phyloP scores from a whole-genome alignment of 2,797 vertebrate species.

The Eutrigla gurnardus region DNA sequence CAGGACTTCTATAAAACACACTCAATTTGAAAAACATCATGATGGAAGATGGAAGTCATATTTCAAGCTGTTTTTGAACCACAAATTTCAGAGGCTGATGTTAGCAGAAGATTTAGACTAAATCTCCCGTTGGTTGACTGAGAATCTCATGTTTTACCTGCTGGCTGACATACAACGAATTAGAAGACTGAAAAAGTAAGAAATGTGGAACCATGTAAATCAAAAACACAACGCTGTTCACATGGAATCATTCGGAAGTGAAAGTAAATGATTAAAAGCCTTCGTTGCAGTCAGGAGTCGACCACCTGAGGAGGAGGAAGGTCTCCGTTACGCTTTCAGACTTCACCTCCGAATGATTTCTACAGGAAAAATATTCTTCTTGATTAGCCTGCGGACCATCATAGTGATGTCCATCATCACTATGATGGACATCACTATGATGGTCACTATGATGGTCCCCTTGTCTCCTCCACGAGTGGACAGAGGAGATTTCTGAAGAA shows the following conservation, averaged over 20 bases:
- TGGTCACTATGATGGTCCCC: background rate
- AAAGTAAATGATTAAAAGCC: conserved; percentile 5
- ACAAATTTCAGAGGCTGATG: background rate
- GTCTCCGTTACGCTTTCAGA: background rate
- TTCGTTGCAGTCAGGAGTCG: background rate
- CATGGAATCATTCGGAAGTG: background rate
- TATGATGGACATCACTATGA: background rate
- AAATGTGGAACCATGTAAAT: background rate
- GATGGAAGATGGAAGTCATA: conserved; percentile 27
- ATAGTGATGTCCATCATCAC: too few species aligned
- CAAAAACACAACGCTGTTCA: too few species aligned
- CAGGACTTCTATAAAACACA: conserved; percentile 18
- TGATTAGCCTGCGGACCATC: conserved; percentile 24
- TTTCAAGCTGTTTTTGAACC: conserved; percentile 2
- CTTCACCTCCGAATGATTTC: conserved; percentile 8
- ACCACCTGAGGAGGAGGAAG: background rate
- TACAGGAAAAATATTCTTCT: background rate
- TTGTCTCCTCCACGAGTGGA: background rate
- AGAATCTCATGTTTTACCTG: conserved; percentile 1
- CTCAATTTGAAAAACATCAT: background rate
- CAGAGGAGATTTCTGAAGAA: background rate
- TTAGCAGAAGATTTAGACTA: background rate
- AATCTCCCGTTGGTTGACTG: background rate
- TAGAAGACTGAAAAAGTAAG: background rate
- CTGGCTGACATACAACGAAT: background rate